Evolutionary conservation across 2,797 vertebrate genomes (phyloP), one percentile per base, ranked within the genome.

Genomic region (Peromyscus eremicus): DNA sequence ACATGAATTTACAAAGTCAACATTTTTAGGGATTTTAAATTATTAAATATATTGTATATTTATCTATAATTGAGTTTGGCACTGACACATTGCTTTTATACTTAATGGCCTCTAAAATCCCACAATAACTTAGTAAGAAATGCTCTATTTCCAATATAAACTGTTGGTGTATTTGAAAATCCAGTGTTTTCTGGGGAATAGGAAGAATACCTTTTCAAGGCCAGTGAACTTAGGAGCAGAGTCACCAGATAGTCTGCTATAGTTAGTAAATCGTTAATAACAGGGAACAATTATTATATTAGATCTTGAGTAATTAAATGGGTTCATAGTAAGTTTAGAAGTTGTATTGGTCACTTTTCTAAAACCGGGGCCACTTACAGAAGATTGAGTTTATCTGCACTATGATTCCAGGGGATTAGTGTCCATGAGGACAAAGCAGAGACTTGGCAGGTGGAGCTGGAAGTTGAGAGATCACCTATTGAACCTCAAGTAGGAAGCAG

Each of bases 181-280:
- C n/a, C 6, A 49, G 75, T 81, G 37, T 70, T 86, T 83, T 92
- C 77, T 82, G 77, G 60, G 82, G 60, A 83, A 23, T 64, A 93
- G 6, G 76, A 95, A 91, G 17, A 80, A 84, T 66, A 32, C 3
- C 70, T 43, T 66, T 92, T 66, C 71, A 55, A 86, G 32, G 19
- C 32, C 6, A 70, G n/a, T 46, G 94, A 90, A 75, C 46, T 57
- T 60, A 49, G 34, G 66, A 94, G 82, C 14, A 19, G 64, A 43
- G 49, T 93, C 86, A 82, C 64, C 89, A 89, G 91, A 83, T 75
- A 57, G 21, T 90, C 93, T 82, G 34, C 70, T 62, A 27, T 87
- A 14, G 49, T 92, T 80, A 95, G 17, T 9, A 90, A 94, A 70
- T 87, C 75, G 16, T 49, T 89, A 79, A 55, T 73, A 92, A 73